Percentiles rank a stretch among this genome's conserved stretches.
phyloP scores from a whole-genome alignment of 2,797 vertebrate species.

The Haliaeetus vocifer region DNA sequence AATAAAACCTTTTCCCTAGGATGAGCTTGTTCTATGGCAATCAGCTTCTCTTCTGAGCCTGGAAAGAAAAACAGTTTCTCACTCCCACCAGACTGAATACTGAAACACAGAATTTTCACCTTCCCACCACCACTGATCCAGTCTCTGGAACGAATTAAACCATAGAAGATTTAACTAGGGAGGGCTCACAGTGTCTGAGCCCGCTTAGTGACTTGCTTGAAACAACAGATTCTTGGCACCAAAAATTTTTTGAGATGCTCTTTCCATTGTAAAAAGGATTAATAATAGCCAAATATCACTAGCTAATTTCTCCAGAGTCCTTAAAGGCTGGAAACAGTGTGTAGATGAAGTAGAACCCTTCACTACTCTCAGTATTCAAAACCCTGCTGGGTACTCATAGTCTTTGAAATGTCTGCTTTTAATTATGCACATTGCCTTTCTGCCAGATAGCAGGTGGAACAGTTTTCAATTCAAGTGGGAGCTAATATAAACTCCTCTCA shows the following conservation, averaged over 20 bases:
- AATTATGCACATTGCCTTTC: slow-evolving; percentile 40
- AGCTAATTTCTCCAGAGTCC: slow-evolving; percentile 56
- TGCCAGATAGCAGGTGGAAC: slow-evolving; percentile 60
- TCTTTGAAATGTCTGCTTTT: slow-evolving; percentile 67
- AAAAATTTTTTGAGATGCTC: neutral
- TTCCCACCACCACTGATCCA: slow-evolving; percentile 1
- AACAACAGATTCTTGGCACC: slow-evolving; percentile 62
- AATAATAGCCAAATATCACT: slow-evolving; percentile 42
- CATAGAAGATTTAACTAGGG: slow-evolving; percentile 5
- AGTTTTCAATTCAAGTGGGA: slow-evolving; percentile 26
- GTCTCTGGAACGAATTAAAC: slow-evolving; percentile 60
- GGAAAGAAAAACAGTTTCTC: slow-evolving; percentile 13
- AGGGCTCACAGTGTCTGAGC: neutral
- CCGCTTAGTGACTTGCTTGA: slow-evolving; percentile 30
- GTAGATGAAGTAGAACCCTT: slow-evolving; percentile 45
- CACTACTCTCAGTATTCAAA: slow-evolving; percentile 13
- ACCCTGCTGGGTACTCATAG: slow-evolving; percentile 14
- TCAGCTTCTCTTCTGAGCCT: neutral
- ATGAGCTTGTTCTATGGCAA: slow-evolving; percentile 10
- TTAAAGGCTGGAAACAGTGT: slow-evolving; percentile 17
- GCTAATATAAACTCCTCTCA: slow-evolving; percentile 19
- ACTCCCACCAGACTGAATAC: neutral
- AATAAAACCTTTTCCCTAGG: neutral
- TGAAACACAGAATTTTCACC: slow-evolving; percentile 21
- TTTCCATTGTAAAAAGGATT: slow-evolving; percentile 42